phyloP scores from a whole-genome alignment of 2,797 vertebrate genomes.

The Alexandromys oeconomus region DNA sequence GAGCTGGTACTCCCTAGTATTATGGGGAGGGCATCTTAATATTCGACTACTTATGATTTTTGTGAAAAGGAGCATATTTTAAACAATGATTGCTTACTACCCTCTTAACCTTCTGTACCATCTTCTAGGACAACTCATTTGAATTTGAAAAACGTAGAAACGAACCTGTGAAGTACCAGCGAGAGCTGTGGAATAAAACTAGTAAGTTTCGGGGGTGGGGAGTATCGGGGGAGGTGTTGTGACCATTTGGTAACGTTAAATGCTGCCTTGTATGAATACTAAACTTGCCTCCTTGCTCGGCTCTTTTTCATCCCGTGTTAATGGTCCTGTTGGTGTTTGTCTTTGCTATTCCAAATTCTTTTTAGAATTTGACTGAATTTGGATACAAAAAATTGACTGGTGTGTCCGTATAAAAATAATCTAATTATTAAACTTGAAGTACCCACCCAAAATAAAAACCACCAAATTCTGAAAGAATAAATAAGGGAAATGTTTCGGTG shows the following conservation, averaged over 20 bases:
- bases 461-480: background rate
- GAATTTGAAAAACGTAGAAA: slow-evolving; percentile 99
- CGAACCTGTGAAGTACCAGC: slow-evolving; percentile 95
- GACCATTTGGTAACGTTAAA: background rate
- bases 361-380: slow-evolving; percentile 8
- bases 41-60: background rate
- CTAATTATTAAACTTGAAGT: slow-evolving; percentile 28
- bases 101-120: background rate
- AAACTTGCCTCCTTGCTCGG: background rate
- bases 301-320: slow-evolving; percentile 48
- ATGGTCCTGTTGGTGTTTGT: background rate
- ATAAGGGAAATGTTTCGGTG: background rate
- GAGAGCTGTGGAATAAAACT: slow-evolving; percentile 96
- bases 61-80: background rate
- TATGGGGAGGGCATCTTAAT: background rate
- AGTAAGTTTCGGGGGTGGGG: slow-evolving; percentile 87
- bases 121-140: slow-evolving; percentile 94
- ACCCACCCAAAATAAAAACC: background rate
- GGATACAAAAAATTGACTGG: background rate
- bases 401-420: background rate
- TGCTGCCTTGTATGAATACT: background rate
- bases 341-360: background rate
- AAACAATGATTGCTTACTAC: background rate
- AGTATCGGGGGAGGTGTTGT: background rate
- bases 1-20: background rate